Evolutionary conservation across 2,888 invertebrate genomes (phyloP), one percentile per base, ranked within the genome.

Genomic region (Cordylochernes scorpioides): DNA sequence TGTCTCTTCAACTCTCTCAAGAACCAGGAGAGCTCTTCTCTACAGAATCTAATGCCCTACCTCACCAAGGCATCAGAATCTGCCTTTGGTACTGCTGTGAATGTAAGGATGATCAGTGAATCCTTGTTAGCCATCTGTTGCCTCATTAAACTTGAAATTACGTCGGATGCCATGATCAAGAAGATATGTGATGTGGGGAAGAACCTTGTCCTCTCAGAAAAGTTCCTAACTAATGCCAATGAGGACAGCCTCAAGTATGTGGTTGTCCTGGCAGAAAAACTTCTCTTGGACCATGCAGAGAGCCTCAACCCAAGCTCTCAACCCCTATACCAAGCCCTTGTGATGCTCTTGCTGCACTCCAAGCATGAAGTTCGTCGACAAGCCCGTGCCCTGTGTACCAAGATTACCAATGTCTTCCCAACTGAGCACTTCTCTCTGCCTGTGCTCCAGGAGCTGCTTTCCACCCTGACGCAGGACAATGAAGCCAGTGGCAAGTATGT

Each of bases 181-280:
- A 59, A 68, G 26, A 54, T 74, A n/a, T 47, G 64, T 22, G 73
- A 74, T 50, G 60, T 67, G 45, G 69, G 73, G 32, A 73, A 71
- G 45, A 72, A 72, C 46, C 58, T 71, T 32, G 71, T 84, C 49
- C 62, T 78, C 25, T 70, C 73, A 29, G 82, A 84, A 41, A 70
- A 77, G 45, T 71, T 71, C 49, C 57, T 86, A 22, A 48, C 64
- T 9, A 59, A 67, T 7, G 69, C 71, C 24, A 53, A 64, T 9
- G 68, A 71, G 40, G 74, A 77, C 42, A 22, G 28, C 16, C 27
- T 33, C 17, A 10, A 21, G 10, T 25, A n/a, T 30, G 29, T 36
- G 10, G 29, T 24, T 28, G 15, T n/a, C 5, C 32, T 30, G 16
- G 16, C 31, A 17, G 29, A 32, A 25, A 12, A 6, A 24, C 21